phyloP scores from a whole-genome alignment of 2,113 vertebrate genomes.

The Pterocles orientalis region DNA sequence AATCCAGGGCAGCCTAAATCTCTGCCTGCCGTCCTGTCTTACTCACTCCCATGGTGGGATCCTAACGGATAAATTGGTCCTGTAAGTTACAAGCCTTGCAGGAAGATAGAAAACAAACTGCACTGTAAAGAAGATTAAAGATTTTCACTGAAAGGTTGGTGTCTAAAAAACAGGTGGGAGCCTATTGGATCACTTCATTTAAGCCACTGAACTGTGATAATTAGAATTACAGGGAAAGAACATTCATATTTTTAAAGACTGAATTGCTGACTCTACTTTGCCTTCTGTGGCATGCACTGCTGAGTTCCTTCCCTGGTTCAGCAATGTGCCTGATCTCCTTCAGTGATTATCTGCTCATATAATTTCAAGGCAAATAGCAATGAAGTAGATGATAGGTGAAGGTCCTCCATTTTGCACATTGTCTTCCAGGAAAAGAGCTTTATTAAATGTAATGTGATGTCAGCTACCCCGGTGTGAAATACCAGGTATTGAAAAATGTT shows the following conservation, averaged over 20 bases:
- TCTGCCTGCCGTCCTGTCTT: neutral
- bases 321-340: neutral
- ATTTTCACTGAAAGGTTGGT: neutral
- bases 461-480: neutral
- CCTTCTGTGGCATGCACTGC: neutral
- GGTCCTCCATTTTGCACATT: neutral
- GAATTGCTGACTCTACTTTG: neutral
- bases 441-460: neutral
- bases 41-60: neutral
- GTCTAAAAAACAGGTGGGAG: neutral
- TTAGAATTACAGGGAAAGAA: neutral
- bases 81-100: neutral
- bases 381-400: neutral
- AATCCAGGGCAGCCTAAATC: neutral
- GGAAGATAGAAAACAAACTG: neutral
- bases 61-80: neutral
- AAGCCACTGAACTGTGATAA: neutral
- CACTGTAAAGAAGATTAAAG: constrained; percentile 8
- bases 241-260: neutral
- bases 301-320: neutral
- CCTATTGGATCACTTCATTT: constrained; percentile 16
- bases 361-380: neutral
- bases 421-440: neutral
- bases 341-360: neutral
- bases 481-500: neutral